Conservation (phyloP, 2,113 vertebrate genomes). For the Deroptyus accipitrinus region DNA sequence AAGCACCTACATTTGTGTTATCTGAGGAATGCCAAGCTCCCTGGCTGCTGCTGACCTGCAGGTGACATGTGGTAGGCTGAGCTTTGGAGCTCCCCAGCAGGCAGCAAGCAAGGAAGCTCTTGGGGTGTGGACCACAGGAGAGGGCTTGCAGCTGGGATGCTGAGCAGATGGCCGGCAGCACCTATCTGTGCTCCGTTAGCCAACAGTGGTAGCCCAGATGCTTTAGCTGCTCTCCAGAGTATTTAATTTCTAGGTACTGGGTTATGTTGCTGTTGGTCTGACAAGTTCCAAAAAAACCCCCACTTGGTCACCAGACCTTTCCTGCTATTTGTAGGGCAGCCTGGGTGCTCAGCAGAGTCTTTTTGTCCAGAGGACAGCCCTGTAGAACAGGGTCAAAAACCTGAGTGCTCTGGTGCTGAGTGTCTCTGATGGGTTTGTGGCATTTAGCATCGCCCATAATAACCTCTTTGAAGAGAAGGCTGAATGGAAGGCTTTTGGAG, state of each 20-base stretch:
- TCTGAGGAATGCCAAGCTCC: neutral
- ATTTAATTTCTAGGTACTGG: neutral
- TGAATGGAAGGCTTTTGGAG: neutral
- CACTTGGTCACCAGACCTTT: neutral
- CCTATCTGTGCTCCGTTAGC: neutral
- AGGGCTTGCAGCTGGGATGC: neutral
- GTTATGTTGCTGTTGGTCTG: neutral
- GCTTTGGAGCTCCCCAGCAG: neutral
- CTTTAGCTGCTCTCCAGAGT: neutral
- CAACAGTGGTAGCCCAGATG: neutral
- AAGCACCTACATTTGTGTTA: neutral
- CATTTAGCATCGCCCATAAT: neutral
- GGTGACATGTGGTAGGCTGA: neutral
- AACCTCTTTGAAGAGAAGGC: neutral
- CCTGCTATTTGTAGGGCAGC: neutral
- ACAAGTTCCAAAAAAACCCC: neutral
- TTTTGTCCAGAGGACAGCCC: neutral
- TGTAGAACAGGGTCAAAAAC: neutral
- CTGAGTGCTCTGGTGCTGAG: neutral
- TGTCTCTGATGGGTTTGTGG: neutral
- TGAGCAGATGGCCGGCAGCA: neutral
- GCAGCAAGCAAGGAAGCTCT: neutral
- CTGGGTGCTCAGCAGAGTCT: fast-evolving
- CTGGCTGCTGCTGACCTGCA: neutral
- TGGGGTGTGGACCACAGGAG: neutral